These are phyloP conservation scores for Caenorhabditis parvicauda DNA, from an alignment of 2,888 invertebrate genomes.

Conservation along the genomic window DNA sequence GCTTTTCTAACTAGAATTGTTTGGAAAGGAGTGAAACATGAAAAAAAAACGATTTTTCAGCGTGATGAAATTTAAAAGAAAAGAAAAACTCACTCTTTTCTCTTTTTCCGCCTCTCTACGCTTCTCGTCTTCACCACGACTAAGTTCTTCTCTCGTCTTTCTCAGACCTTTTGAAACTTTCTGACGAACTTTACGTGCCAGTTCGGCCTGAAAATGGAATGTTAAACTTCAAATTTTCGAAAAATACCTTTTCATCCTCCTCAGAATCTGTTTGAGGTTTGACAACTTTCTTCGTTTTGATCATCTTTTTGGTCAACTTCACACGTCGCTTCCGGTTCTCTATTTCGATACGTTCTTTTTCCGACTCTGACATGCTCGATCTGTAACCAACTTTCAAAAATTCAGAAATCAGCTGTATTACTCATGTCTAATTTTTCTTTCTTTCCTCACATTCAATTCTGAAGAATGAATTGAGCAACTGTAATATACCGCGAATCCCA, in stretches of 20 bases:
- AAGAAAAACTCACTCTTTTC: conserved; percentile 15
- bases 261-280: conserved; percentile 19
- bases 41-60: neutral
- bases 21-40: neutral
- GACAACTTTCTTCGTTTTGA: conserved; percentile 21
- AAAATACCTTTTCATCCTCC: conserved; percentile 25
- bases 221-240: neutral
- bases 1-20: too few relatives aligned
- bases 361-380: conserved; percentile 59
- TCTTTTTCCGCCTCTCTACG: conserved; percentile 31
- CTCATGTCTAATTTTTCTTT: too few relatives aligned
- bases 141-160: conserved; percentile 46
- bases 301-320: conserved; percentile 46
- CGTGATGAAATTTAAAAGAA: neutral
- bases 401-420: too few relatives aligned
- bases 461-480: neutral
- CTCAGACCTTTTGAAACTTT: conserved; percentile 49
- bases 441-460: neutral
- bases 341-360: conserved; percentile 54
- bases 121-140: conserved; percentile 46
- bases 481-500: too few relatives aligned
- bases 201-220: conserved; percentile 19
- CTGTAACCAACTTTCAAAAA: too few relatives aligned
- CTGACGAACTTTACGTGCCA: conserved; percentile 36
- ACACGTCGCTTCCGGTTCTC: conserved; percentile 56